These are phyloP conservation scores for Myotis myotis DNA, from an alignment of 2,797 vertebrate genomes.

Conservation along the genomic window DNA sequence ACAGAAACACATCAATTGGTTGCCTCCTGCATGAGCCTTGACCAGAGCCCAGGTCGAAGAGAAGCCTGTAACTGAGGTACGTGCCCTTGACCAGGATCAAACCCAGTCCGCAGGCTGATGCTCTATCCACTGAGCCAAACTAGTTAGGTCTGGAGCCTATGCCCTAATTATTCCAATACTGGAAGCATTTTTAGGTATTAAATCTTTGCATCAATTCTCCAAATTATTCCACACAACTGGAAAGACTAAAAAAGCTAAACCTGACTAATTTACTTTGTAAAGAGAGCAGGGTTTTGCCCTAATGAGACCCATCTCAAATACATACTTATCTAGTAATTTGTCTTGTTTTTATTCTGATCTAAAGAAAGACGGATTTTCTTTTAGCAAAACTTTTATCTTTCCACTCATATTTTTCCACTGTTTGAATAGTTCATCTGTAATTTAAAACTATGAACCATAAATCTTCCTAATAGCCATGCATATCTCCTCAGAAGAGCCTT, in stretches of 20 bases:
- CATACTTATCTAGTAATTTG: not conserved
- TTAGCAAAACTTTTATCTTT: constrained; percentile 51
- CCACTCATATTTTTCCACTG: not conserved
- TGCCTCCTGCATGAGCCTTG: too few relatives aligned
- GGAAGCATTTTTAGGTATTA: not conserved
- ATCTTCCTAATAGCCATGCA: not conserved
- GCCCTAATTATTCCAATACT: not conserved
- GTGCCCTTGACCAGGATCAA: too few relatives aligned
- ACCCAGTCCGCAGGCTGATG: too few relatives aligned
- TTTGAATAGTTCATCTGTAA: constrained; percentile 18
- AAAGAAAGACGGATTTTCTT: constrained; percentile 2
- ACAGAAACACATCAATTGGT: too few relatives aligned
- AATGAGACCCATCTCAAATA: not conserved
- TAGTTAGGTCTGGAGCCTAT: not conserved
- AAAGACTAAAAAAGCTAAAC: not conserved
- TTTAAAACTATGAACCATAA: constrained; percentile 32
- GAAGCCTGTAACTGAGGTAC: too few relatives aligned
- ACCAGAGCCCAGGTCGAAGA: too few relatives aligned
- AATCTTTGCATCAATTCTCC: not conserved
- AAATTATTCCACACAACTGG: not conserved
- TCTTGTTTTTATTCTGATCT: constrained; percentile 32
- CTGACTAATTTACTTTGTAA: not conserved
- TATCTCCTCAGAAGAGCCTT: constrained; percentile 27
- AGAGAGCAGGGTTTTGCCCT: not conserved
- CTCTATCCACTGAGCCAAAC: too few relatives aligned